Percentiles rank a stretch among this genome's conserved stretches.
Evolutionary conservation across 2,797 vertebrate genomes (phyloP).

Genomic region (Gambelia wislizenii): DNA sequence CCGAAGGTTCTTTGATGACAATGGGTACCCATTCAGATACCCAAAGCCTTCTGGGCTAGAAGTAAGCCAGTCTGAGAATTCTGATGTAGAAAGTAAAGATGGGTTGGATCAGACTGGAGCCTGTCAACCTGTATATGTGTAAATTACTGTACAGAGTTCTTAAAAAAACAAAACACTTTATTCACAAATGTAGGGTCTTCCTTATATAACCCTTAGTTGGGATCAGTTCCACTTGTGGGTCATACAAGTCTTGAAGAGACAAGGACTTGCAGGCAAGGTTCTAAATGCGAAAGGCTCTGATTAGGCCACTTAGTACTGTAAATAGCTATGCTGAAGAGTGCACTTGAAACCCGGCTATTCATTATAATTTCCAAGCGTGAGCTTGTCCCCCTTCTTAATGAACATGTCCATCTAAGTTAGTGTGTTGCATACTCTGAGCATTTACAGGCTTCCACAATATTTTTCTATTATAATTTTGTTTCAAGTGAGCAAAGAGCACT

Average conservation of each 20-base stretch:
- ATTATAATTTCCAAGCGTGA: constrained; percentile 60
- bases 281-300: constrained; percentile 42
- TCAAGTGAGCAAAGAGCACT: constrained; percentile 82
- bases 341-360: constrained; percentile 73
- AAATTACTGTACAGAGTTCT: constrained; percentile 67
- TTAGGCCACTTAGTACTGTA: constrained; percentile 63
- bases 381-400: constrained; percentile 55
- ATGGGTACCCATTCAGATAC: constrained; percentile 95
- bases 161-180: constrained; percentile 20
- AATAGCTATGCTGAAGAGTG: constrained; percentile 52
- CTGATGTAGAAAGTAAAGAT: constrained; percentile 76
- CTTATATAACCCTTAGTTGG: constrained; percentile 45
- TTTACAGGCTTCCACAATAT: constrained; percentile 73
- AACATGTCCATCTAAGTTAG: constrained; percentile 59
- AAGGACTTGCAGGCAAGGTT: constrained; percentile 50
- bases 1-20: constrained; percentile 97
- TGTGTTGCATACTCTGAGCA: constrained; percentile 57
- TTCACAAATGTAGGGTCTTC: constrained; percentile 60
- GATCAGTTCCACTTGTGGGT: constrained; percentile 46
- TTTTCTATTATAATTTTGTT: constrained; percentile 63
- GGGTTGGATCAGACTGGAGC: constrained; percentile 85
- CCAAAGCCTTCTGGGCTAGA: constrained; percentile 89
- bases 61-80: constrained; percentile 70
- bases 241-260: constrained; percentile 31
- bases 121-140: constrained; percentile 98